Evolutionary conservation across 1,140 invertebrate genomes (phyloP).

Genomic region (Phortica variegata): DNA sequence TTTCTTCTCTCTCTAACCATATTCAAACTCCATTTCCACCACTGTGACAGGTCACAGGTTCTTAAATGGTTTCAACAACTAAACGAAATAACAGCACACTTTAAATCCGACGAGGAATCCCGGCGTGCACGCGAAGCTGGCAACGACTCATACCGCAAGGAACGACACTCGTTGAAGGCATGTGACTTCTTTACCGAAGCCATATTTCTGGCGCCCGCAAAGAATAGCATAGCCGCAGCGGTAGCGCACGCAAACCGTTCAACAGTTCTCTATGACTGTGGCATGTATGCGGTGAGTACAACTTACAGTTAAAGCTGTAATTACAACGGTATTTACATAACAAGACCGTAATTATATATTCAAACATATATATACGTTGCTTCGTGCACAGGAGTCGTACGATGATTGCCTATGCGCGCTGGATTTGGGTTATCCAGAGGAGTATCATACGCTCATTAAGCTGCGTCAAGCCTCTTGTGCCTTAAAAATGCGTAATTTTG

Average conservation of each 20-base stretch:
- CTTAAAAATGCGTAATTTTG: constrained; percentile 45
- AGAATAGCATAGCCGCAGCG: constrained; percentile 33
- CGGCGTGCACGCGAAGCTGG: constrained; percentile 38
- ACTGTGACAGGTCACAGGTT: constrained; percentile 32
- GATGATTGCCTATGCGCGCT: constrained; percentile 40
- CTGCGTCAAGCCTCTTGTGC: constrained; percentile 46
- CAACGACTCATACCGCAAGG: constrained; percentile 43
- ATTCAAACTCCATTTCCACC: neutral
- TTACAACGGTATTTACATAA: neutral
- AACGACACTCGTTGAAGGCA: constrained; percentile 38
- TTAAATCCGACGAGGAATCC: constrained; percentile 43
- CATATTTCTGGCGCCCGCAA: constrained; percentile 33
- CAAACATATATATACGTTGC: neutral
- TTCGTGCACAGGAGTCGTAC: constrained; percentile 34
- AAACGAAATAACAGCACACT: constrained; percentile 31
- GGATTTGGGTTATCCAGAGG: constrained; percentile 40
- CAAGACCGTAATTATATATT: neutral
- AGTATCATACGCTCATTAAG: constrained; percentile 40
- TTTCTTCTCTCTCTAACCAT: neutral
- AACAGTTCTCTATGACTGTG: constrained; percentile 34
- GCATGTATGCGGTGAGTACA: constrained; percentile 35
- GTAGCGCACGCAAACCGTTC: constrained; percentile 41
- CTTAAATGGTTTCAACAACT: constrained; percentile 46
- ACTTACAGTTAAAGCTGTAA: neutral
- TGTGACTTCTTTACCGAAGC: constrained; percentile 42